Base-by-base conservation (phyloP, 2,888 invertebrate genomes). In the Agriopis leucophaearia region DNA sequence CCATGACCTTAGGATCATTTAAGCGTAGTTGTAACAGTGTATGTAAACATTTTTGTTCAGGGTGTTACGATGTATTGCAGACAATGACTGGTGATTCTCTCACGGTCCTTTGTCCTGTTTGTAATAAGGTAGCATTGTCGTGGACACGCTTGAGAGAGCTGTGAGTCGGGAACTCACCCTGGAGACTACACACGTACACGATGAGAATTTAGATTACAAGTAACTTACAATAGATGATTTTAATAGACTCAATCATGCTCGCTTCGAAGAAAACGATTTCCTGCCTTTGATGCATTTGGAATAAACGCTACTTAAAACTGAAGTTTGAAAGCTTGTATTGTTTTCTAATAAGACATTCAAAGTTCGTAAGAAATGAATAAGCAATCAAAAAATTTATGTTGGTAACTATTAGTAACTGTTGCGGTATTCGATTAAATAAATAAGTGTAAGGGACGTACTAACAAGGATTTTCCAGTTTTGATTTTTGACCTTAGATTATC, bases 71-170 rank as follows among this genome's bases (percentile, higher is more conserved):
- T 80, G 74, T 78, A 76, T 72, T 74, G 74, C 74, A 76, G 78
- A 84, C 85, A 88, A 87, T 85, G 84, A 82, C 78, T 76, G 77
- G 79, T 79, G 79, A 74, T 74, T 78, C 80, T 92, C 92, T 83
- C 92, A 91, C 91, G 91, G 78, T 87, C 85, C 82, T 85, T 85
- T 87, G 85, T 85, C 85, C 83, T 61, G 82, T 79, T 84, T 84
- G 85, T 88, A 87, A 88, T 88, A 88, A 88, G 84, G 85, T 83
- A 84, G 88, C 85, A 90, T 90, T 91, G 90, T 91, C 81, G 86
- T 84, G 83, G 91, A 82, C 88, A 90, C 86, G 92, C 80, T 85
- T 77, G 82, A 84, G 78, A 75, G 87, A 76, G 70, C 78, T 83
- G 86, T 80, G 81, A 78, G 79, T 79, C 87, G 84, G 88, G 86